Conservation (phyloP, 2,888 invertebrate genomes). For the Philhelius pedissequus region DNA sequence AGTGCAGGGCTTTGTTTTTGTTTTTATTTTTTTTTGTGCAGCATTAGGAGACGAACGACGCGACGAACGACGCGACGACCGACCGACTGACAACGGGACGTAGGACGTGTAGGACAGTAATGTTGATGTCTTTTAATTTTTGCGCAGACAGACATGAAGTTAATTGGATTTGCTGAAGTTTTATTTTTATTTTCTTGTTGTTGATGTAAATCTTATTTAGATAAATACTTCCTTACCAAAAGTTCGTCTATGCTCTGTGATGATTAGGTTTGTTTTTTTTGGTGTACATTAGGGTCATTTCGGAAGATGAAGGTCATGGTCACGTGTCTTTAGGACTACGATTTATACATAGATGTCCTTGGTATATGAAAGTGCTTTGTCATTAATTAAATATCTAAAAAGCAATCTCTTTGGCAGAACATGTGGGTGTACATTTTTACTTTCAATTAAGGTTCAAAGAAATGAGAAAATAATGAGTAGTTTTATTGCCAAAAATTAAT, state of each 20-base stretch:
- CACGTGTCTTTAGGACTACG: conserved; percentile 46
- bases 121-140: conserved; percentile 23
- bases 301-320: conserved; percentile 45
- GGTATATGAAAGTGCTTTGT: neutral
- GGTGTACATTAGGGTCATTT: neutral
- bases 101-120: neutral
- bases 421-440: conserved; percentile 15
- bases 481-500: conserved; percentile 51
- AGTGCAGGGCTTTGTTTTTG: neutral
- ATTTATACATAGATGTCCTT: neutral
- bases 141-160: conserved; percentile 14
- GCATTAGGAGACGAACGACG: neutral
- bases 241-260: neutral
- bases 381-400: conserved; percentile 19
- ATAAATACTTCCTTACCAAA: neutral
- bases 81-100: neutral
- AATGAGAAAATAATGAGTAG: conserved; percentile 28
- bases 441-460: conserved; percentile 10
- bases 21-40: neutral
- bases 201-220: neutral
- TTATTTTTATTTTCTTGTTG: neutral
- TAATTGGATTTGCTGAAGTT: conserved; percentile 39
- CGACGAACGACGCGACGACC: neutral
- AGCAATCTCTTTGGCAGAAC: neutral
- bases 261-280: neutral